phyloP scores from a whole-genome alignment of 2,888 invertebrate species.

The Cerastoderma edule region DNA sequence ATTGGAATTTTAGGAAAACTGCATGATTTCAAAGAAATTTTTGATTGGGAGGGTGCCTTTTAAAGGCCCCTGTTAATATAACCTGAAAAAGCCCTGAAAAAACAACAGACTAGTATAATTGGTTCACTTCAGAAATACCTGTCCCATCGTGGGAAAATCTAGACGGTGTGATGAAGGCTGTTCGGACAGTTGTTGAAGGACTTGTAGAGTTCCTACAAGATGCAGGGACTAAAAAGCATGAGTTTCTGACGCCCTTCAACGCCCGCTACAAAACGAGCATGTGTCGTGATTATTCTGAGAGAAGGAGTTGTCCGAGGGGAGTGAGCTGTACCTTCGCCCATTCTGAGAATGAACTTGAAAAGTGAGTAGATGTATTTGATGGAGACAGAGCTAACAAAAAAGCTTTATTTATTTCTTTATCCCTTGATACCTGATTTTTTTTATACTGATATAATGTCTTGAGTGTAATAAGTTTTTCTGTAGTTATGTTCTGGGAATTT shows the following conservation, averaged over 20 bases:
- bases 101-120: too few species aligned
- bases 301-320: constrained; percentile 93
- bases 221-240: constrained; percentile 86
- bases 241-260: constrained; percentile 81
- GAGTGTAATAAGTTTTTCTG: too few species aligned
- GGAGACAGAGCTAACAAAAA: background rate
- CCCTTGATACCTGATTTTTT: background rate
- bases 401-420: background rate
- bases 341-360: constrained; percentile 94
- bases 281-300: constrained; percentile 92
- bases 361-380: constrained; percentile 84
- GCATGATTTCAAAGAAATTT: too few species aligned
- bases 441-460: background rate
- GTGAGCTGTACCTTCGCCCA: constrained; percentile 96
- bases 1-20: too few species aligned
- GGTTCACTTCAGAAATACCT: constrained; percentile 80
- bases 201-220: constrained; percentile 91
- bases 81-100: too few species aligned
- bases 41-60: too few species aligned
- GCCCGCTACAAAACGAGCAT: constrained; percentile 94
- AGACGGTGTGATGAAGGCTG: constrained; percentile 81
- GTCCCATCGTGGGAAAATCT: constrained; percentile 83
- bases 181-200: constrained; percentile 88
- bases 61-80: too few species aligned
- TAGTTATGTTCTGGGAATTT: too few species aligned